Conservation (phyloP, 1,140 invertebrate genomes). For the Zaprionus inermis region DNA sequence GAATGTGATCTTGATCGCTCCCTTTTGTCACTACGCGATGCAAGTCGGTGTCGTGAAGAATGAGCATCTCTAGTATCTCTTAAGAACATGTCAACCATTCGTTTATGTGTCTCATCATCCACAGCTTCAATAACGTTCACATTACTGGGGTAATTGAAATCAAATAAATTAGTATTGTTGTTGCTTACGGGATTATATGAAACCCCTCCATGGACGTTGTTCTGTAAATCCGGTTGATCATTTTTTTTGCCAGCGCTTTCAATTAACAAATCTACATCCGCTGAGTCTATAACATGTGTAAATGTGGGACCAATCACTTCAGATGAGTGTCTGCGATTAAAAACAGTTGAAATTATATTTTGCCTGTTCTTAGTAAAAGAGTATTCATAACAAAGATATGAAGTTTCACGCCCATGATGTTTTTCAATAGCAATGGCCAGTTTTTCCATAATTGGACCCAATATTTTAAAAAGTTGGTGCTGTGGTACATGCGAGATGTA, state of each 20-base stretch:
- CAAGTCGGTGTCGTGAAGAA: conserved; percentile 1
- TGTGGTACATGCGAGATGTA: conserved; percentile 54
- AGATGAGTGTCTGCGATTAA: conserved; percentile 65
- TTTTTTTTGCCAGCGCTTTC: conserved; percentile 32
- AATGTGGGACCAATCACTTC: conserved; percentile 69
- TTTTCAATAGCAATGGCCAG: conserved; percentile 70
- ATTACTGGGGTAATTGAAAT: neutral
- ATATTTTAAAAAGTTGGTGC: conserved; percentile 58
- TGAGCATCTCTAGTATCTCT: conserved; percentile 47
- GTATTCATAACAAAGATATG: conserved; percentile 64
- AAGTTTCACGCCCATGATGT: conserved; percentile 67
- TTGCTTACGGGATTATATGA: neutral
- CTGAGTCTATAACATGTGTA: conserved; percentile 68
- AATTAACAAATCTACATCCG: conserved; percentile 61
- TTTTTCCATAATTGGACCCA: conserved; percentile 61
- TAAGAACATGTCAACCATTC: conserved; percentile 72
- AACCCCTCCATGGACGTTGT: neutral
- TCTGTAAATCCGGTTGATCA: neutral
- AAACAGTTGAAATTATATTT: conserved; percentile 54
- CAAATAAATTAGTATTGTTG: neutral
- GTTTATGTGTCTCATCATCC: conserved; percentile 73
- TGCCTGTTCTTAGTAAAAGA: conserved; percentile 57
- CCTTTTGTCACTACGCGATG: conserved; percentile 38
- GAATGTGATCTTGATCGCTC: conserved; percentile 49
- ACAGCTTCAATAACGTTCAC: conserved; percentile 22